These are phyloP conservation scores for Onychostruthus taczanowskii DNA, from an alignment of 2,113 vertebrate genomes.

Conservation along the genomic window DNA sequence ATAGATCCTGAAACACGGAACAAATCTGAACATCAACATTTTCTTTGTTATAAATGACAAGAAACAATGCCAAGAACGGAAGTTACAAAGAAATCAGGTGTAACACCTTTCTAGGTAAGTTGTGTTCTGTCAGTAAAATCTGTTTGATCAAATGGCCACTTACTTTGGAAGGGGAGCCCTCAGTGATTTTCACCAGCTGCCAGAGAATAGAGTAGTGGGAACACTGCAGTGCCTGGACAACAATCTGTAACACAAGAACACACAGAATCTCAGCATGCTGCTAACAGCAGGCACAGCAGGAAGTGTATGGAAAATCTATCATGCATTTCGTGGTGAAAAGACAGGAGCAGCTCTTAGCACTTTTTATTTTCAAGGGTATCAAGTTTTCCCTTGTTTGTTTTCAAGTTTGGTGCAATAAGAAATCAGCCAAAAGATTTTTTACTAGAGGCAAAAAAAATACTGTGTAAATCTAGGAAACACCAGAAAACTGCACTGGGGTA, in stretches of 20 bases:
- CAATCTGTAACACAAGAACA: constrained; percentile 82
- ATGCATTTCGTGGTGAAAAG: not conserved
- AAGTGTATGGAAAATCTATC: not conserved
- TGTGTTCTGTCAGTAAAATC: not conserved
- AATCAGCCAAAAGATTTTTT: not conserved
- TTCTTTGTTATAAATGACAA: not conserved
- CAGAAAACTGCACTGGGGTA: not conserved
- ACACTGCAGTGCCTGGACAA: constrained; percentile 97
- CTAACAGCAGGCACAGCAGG: not conserved
- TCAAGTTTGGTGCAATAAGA: not conserved
- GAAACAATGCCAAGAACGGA: not conserved
- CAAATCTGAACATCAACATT: not conserved
- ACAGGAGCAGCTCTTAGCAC: not conserved
- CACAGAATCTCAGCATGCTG: not conserved
- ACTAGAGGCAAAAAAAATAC: not conserved
- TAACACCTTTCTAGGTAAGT: not conserved
- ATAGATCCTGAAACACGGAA: not conserved
- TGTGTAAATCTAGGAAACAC: not conserved
- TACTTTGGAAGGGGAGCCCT: constrained; percentile 96
- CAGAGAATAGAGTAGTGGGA: constrained; percentile 99
- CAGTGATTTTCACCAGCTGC: constrained; percentile 98
- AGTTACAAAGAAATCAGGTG: not conserved
- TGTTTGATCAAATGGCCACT: constrained; percentile 47
- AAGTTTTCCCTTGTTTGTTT: not conserved
- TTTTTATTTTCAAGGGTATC: not conserved